These are phyloP conservation scores for Crocuta crocuta DNA, from an alignment of 2,113 vertebrate species.

Conservation along the genomic window DNA sequence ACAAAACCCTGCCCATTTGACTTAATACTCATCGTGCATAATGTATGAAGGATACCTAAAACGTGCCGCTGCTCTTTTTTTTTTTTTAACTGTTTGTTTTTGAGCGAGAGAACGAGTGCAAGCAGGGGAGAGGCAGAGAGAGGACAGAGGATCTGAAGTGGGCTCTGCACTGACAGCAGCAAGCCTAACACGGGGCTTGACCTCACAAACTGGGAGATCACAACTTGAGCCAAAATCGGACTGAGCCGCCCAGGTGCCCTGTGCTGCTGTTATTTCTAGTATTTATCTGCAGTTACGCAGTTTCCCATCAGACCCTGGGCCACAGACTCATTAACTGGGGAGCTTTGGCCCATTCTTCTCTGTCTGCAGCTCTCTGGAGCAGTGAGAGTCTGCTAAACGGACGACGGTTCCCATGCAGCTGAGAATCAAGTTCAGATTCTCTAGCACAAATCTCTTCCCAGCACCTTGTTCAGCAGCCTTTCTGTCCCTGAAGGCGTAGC, in stretches of 20 bases:
- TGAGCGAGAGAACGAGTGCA: no score
- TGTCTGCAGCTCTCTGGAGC: not conserved
- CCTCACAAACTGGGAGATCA: no score
- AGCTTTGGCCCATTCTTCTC: not conserved
- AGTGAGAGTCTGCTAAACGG: not conserved
- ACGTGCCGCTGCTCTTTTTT: not conserved
- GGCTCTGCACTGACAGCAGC: no score
- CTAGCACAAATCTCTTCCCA: not conserved
- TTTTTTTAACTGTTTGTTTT: no score
- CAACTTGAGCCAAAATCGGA: no score
- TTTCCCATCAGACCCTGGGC: not conserved
- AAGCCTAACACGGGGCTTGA: no score
- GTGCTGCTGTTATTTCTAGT: not conserved
- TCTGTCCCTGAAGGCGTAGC: not conserved
- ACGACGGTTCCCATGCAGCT: not conserved
- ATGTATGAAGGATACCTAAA: rapidly evolving
- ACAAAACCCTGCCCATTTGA: not conserved
- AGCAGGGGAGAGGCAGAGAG: no score
- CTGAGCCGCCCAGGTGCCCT: no score
- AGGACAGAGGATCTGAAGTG: no score
- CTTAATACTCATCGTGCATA: not conserved
- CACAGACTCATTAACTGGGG: not conserved
- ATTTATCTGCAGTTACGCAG: not conserved
- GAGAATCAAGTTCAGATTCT: not conserved
- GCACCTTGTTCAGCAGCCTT: not conserved